These are phyloP conservation scores for Phymatocera aterrima DNA, from an alignment of 2,888 invertebrate species.

Conservation along the genomic window DNA sequence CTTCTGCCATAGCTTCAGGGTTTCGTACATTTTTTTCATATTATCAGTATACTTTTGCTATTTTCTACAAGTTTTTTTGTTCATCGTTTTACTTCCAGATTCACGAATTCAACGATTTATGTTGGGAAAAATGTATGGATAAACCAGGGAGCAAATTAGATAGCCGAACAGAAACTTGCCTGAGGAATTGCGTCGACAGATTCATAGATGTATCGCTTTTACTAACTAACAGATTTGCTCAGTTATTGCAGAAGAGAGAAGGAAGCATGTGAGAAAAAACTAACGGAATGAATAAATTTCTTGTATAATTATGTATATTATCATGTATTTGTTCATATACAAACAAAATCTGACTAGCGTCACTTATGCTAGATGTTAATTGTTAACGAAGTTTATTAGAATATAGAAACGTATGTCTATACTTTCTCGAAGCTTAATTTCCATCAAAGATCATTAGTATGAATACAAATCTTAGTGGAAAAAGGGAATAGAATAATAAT, in stretches of 20 bases:
- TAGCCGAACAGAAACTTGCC: slow-evolving; percentile 91
- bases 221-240: slow-evolving; percentile 92
- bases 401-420: no score
- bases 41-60: no score
- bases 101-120: slow-evolving; percentile 94
- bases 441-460: no score
- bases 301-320: no score
- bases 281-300: background rate
- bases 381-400: no score
- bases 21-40: no score
- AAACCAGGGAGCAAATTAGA: slow-evolving; percentile 93
- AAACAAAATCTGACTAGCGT: no score
- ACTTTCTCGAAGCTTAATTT: no score
- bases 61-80: no score
- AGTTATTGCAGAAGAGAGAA: slow-evolving; percentile 87
- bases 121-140: slow-evolving; percentile 97
- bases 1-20: no score
- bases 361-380: no score
- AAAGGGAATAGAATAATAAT: background rate
- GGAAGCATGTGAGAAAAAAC: slow-evolving; percentile 68
- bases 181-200: slow-evolving; percentile 94
- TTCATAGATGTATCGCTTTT: slow-evolving; percentile 95
- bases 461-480: background rate
- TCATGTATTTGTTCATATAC: no score
- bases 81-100: slow-evolving; percentile 84